These are phyloP conservation scores for Agrotis ipsilon DNA, from an alignment of 2,888 invertebrate species.

Conservation along the genomic window DNA sequence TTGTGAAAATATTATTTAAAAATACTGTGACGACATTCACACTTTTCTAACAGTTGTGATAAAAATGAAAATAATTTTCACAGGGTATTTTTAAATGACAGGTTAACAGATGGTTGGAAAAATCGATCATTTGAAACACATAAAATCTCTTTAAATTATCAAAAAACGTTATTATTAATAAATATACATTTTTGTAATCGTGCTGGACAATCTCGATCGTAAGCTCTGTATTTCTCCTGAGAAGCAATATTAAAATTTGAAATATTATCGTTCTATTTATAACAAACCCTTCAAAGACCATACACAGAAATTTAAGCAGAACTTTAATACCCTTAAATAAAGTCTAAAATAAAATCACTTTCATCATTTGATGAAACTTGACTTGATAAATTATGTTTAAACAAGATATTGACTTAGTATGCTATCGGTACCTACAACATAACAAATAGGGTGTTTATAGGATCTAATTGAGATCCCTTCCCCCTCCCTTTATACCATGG, in stretches of 20 bases:
- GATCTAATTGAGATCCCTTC: conserved; percentile 58
- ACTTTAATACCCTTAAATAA: background rate
- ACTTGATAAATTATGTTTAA: conserved; percentile 19
- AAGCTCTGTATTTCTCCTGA: too few relatives aligned
- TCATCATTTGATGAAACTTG: conserved; percentile 7
- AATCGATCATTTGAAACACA: too few relatives aligned
- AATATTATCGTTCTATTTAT: background rate
- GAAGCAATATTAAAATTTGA: conserved; percentile 7
- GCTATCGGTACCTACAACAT: conserved; percentile 36
- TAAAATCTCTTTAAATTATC: too few relatives aligned
- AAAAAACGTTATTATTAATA: too few relatives aligned
- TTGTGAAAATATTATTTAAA: too few relatives aligned
- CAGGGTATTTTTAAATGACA: too few relatives aligned
- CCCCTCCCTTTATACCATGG: conserved; percentile 21
- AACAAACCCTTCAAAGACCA: background rate
- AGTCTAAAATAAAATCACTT: conserved; percentile 5
- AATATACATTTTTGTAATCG: too few relatives aligned
- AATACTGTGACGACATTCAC: too few relatives aligned
- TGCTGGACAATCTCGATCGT: too few relatives aligned
- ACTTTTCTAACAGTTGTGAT: too few relatives aligned
- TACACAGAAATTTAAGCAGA: background rate
- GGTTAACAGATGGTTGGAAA: too few relatives aligned
- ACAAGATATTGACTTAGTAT: conserved; percentile 33
- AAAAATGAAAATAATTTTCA: too few relatives aligned
- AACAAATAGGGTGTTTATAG: conserved; percentile 55